Evolutionary conservation across 2,797 vertebrate species (phyloP), one percentile per base, ranked within the genome.

Genomic region (Synanceia verrucosa): DNA sequence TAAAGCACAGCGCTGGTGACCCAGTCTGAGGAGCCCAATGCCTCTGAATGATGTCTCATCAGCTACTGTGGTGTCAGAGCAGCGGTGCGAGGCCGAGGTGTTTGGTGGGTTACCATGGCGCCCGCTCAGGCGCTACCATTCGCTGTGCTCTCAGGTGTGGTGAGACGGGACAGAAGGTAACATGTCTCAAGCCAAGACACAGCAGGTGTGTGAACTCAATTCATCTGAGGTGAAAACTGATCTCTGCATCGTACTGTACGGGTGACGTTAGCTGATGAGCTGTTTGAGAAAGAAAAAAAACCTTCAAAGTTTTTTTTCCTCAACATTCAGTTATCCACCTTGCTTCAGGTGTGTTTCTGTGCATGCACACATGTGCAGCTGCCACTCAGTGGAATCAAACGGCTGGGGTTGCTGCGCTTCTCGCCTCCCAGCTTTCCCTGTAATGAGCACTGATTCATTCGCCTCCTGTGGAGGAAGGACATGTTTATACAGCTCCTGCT

Each of bases 401-500:
- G 34, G 57, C 65, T 51, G 62, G 53, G 1, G 65, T 10, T 74
- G 73, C 82, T 65, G 79, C 0, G 51, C 68, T 81, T 85, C 82
- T 59, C 41, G 53, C 84, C 82, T 86, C 64, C 39, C 61, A 52
- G 70, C 77, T 65, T 83, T 39, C 61, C 76, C 82, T 4, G 72
- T 93, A 92, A 93, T 88, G 85, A 91, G 86, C 86, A 92, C 86
- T 83, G 88, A 93, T 93, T 87, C 90, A 81, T 88, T 89, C 66
- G 74, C 88, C 86, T 91, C 88, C 88, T 43, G 41, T 61, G 73
- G 88, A 88, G 90, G 85, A 91, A 89, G 77, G 85, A 91, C 86
- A 76, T 93, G 92, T 93, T 94, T 93, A 90, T 89, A 88, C 87
- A 92, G 89, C 85, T 92, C 87, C 81, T 75, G 86, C 91, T 93